Evolutionary conservation across 2,113 vertebrate species (phyloP), one percentile per base, ranked within the genome.

Genomic region (Corythaixoides concolor): DNA sequence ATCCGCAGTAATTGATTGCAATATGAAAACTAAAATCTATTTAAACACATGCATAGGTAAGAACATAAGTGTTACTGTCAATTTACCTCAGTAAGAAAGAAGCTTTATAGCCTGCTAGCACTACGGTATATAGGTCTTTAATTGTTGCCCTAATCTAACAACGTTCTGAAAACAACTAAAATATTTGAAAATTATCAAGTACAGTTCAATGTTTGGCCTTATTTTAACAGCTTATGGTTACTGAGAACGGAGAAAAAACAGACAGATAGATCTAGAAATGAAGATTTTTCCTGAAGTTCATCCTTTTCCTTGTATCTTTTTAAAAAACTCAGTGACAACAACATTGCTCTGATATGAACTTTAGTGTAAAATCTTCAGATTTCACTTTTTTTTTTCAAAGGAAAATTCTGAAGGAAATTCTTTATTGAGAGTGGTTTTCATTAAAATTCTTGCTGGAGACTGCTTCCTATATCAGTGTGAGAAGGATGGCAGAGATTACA

Each of bases 401-500:
- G 32, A 95, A 88, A 73, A 79, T 80, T 88, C 55, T 59, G 26
- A 76, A 86, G 47, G 47, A 84, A 92, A 74, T 87, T 37, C 45
- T 60, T 85, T 64, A 24, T 17, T 62, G 22, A 62, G 81, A 47
- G 20, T 95, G 84, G 50, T 82, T 95, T 89, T 92, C 81, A 96
- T 96, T 92, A 93, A 97, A 85, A 96, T 95, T 90, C 93, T 88
- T 91, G 32, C 69, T 91, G 74, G 21, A 79, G 66, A 91, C 49
- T 88, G 52, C 52, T 78, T 90, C 56, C 58, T 72, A 53, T 41
- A 90, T 49, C 39, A 87, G 49, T 49, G 23, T 52, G 85, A 91
- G 66, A 95, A 85, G 70, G 56, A 95, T 58, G 49, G 88, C 62
- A 89, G 43, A 89, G 16, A 93, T 78, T 35, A 90, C 1, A 4